phyloP scores from a whole-genome alignment of 1,140 invertebrate genomes.

The Cotesia vestalis region DNA sequence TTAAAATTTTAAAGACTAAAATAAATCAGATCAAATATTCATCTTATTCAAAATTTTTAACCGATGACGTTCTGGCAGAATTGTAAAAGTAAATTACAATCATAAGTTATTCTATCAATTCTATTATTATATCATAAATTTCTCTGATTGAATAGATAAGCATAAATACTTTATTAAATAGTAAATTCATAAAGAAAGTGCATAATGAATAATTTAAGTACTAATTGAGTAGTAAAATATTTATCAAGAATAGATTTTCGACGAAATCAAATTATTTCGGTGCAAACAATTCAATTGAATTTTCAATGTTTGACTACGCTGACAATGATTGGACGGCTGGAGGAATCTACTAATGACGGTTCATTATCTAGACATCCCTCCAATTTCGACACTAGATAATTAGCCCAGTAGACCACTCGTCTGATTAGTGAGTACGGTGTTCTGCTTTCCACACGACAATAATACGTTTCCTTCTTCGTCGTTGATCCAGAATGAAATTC shows the following conservation, averaged over 20 bases:
- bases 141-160: no score
- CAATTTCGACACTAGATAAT: constrained; percentile 25
- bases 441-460: constrained; percentile 7
- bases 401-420: constrained; percentile 1
- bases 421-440: constrained; percentile 20
- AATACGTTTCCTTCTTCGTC: not conserved
- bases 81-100: no score
- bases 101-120: no score
- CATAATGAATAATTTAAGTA: no score
- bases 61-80: no score
- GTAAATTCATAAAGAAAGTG: no score
- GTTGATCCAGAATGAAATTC: not conserved
- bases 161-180: no score
- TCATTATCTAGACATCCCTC: constrained; percentile 25
- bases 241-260: not conserved
- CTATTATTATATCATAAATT: no score
- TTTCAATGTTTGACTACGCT: not conserved
- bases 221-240: not conserved
- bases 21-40: no score
- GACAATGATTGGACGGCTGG: constrained; percentile 19
- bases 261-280: not conserved
- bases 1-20: no score
- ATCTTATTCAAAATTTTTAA: no score
- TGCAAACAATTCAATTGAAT: not conserved
- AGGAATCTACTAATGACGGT: constrained; percentile 31